These are phyloP conservation scores for Apteryx mantelli DNA, from an alignment of 2,113 vertebrate genomes.

Conservation along the genomic window DNA sequence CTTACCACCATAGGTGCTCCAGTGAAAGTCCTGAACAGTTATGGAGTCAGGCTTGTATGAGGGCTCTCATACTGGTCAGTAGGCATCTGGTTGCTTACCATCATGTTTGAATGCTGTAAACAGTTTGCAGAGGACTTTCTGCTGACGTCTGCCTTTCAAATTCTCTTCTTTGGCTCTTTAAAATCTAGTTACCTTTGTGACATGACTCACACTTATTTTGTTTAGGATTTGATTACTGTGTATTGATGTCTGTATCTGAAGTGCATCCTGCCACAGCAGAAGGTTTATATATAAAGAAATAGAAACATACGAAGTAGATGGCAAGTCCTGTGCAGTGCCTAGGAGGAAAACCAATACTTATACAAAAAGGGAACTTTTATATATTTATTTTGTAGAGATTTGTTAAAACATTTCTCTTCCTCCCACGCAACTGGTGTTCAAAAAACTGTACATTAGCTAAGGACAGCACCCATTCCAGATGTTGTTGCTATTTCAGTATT, in stretches of 20 bases:
- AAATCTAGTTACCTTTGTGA: neutral
- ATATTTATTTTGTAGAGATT: conserved; percentile 36
- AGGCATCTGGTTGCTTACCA: neutral
- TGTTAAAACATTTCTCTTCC: conserved; percentile 43
- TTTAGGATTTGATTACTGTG: conserved; percentile 8
- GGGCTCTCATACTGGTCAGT: neutral
- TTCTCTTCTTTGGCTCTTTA: neutral
- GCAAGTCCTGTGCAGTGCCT: neutral
- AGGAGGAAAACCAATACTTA: neutral
- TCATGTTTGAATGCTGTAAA: neutral
- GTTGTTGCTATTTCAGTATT: conserved; percentile 59
- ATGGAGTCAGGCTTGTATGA: neutral
- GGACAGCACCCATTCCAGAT: conserved; percentile 17
- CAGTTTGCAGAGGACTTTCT: conserved; percentile 1
- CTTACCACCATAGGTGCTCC: neutral
- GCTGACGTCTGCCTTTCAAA: neutral
- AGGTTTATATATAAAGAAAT: neutral
- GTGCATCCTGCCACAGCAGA: neutral
- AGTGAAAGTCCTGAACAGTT: too few relatives aligned
- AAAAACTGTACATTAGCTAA: conserved; percentile 15
- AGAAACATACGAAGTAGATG: neutral
- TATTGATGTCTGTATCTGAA: conserved; percentile 3
- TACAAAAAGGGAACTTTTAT: neutral
- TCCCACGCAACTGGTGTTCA: conserved; percentile 58
- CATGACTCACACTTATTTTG: neutral